Conservation (phyloP, 2,113 vertebrate species). For the Ellobius talpinus region DNA sequence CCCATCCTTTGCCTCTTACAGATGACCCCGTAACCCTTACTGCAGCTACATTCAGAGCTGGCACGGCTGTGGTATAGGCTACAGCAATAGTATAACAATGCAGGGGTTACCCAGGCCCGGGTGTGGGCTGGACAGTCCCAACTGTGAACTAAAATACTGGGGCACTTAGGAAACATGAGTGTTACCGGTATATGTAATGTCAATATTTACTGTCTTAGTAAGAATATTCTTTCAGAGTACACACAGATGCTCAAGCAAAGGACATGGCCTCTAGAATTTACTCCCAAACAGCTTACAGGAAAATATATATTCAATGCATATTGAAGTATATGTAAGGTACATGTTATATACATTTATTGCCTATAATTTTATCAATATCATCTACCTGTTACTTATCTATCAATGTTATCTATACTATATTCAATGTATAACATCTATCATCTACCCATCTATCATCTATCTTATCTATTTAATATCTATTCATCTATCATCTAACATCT, state of each 20-base stretch:
- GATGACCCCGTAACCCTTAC: accelerated
- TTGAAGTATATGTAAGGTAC: too few relatives aligned
- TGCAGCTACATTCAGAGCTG: accelerated
- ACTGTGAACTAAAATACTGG: accelerated
- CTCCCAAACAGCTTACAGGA: not conserved
- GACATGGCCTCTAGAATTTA: not conserved
- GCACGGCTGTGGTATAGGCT: accelerated
- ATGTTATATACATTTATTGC: not conserved
- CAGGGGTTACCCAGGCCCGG: accelerated
- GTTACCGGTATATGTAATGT: accelerated
- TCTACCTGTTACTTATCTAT: not conserved
- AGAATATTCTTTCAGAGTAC: not conserved
- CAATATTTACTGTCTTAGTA: not conserved
- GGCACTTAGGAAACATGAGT: accelerated
- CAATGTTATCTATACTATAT: too few relatives aligned
- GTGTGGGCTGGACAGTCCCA: accelerated
- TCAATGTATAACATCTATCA: not conserved
- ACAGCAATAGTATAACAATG: accelerated
- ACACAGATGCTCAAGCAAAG: not conserved
- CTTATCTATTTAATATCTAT: not conserved
- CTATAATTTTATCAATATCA: not conserved
- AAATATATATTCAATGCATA: not conserved
- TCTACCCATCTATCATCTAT: not conserved
- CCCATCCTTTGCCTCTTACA: not conserved
- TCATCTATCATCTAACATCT: not conserved